These are phyloP conservation scores for Spilarctia lutea DNA, from an alignment of 2,888 invertebrate genomes.

Conservation along the genomic window DNA sequence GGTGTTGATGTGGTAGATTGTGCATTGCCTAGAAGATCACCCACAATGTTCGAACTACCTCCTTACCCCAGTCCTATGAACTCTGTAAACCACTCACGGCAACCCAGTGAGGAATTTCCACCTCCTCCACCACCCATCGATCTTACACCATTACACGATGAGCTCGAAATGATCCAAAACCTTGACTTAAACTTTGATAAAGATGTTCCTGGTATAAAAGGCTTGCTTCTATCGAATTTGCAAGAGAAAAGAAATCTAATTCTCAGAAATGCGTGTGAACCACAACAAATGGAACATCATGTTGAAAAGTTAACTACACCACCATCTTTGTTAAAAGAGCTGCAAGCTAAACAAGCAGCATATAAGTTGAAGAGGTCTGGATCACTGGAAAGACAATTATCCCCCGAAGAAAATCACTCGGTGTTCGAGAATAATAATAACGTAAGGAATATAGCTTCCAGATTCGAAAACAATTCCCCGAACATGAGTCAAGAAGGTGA, in stretches of 20 bases:
- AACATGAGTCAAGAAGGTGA: conserved; percentile 68
- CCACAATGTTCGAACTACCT: conserved; percentile 88
- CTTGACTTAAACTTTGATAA: conserved; percentile 40
- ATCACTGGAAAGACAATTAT: conserved; percentile 74
- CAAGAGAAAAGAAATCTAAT: conserved; percentile 89
- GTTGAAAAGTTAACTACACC: conserved; percentile 67
- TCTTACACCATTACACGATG: conserved; percentile 88
- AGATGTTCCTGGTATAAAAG: conserved; percentile 66
- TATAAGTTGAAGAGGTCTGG: conserved; percentile 77
- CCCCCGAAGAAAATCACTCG: conserved; percentile 63
- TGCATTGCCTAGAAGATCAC: conserved; percentile 75
- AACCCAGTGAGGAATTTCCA: conserved; percentile 95
- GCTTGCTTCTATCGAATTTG: conserved; percentile 87
- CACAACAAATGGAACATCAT: conserved; percentile 59
- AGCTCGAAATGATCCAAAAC: conserved; percentile 82
- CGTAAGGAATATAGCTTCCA: conserved; percentile 93
- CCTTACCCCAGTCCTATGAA: conserved; percentile 93
- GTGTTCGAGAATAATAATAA: conserved; percentile 70
- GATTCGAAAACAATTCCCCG: conserved; percentile 88
- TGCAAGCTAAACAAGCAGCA: conserved; percentile 92
- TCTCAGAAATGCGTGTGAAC: conserved; percentile 73
- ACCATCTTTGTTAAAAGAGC: conserved; percentile 89
- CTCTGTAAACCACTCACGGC: conserved; percentile 93
- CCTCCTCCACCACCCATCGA: conserved; percentile 94
- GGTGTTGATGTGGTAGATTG: conserved; percentile 90